Evolutionary conservation across 2,888 invertebrate genomes (phyloP).

Genomic region (Ptychoptera contaminata): DNA sequence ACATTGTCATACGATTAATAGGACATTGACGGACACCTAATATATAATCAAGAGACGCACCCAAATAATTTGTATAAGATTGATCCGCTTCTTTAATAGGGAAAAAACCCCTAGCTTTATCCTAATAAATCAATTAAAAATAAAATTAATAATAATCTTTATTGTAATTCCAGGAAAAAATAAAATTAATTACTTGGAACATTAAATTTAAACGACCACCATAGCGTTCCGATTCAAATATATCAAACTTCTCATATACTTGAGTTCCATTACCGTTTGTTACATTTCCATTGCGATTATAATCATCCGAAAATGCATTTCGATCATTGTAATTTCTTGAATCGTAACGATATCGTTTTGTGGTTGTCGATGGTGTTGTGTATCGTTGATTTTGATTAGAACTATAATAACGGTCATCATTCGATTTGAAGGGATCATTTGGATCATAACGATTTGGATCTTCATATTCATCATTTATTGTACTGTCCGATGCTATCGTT

Average conservation of each 20-base stretch:
- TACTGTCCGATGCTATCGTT: background rate
- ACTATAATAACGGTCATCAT: conserved; percentile 3
- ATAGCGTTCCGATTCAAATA: conserved; percentile 59
- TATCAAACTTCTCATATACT: conserved; percentile 43
- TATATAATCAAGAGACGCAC: conserved; percentile 49
- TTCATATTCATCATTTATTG: conserved; percentile 7
- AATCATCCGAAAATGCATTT: conserved; percentile 13
- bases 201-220: conserved; percentile 57
- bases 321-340: conserved; percentile 15
- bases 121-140: conserved; percentile 34
- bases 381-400: conserved; percentile 3
- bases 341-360: conserved; percentile 10
- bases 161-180: conserved; percentile 5
- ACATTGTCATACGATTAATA: conserved; percentile 66
- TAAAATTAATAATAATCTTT: conserved; percentile 2
- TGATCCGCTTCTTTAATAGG: conserved; percentile 56
- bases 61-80: conserved; percentile 57
- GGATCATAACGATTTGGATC: conserved; percentile 4
- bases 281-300: conserved; percentile 9
- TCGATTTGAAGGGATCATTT: background rate
- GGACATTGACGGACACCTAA: conserved; percentile 69
- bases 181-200: conserved; percentile 45
- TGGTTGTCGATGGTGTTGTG: conserved; percentile 14
- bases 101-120: conserved; percentile 49
- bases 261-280: conserved; percentile 18